These are phyloP conservation scores for Armadillidium nasatum DNA, from an alignment of 1,140 invertebrate species.

Conservation along the genomic window DNA sequence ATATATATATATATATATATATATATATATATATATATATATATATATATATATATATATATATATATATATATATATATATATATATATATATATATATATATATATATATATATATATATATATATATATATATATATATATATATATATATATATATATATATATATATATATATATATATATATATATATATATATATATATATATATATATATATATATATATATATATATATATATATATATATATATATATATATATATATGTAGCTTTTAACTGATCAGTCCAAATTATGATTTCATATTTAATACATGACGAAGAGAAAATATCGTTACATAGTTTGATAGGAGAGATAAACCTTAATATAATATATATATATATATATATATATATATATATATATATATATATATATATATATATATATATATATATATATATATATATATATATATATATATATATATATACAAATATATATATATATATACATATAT, in stretches of 20 bases:
- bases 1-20: not conserved
- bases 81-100: too few relatives aligned
- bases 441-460: not conserved
- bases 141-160: slow-evolving; percentile 6
- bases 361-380: too few relatives aligned
- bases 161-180: not conserved
- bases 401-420: not conserved
- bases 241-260: slow-evolving; percentile 16
- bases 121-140: not conserved
- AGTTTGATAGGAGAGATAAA: too few relatives aligned
- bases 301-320: too few relatives aligned
- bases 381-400: too few relatives aligned
- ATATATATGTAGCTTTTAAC: too few relatives aligned
- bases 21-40: slow-evolving; percentile 16
- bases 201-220: not conserved
- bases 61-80: slow-evolving; percentile 19
- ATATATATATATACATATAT: slow-evolving; percentile 17
- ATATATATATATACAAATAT: slow-evolving; percentile 7
- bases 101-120: slow-evolving; percentile 16
- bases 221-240: not conserved
- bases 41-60: too few relatives aligned
- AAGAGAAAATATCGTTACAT: too few relatives aligned
- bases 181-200: not conserved
- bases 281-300: too few relatives aligned
- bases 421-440: not conserved